Percentiles rank a stretch among this genome's conserved stretches.
phyloP scores from a whole-genome alignment of 2,113 vertebrate genomes.

The Ceratotherium simum region DNA sequence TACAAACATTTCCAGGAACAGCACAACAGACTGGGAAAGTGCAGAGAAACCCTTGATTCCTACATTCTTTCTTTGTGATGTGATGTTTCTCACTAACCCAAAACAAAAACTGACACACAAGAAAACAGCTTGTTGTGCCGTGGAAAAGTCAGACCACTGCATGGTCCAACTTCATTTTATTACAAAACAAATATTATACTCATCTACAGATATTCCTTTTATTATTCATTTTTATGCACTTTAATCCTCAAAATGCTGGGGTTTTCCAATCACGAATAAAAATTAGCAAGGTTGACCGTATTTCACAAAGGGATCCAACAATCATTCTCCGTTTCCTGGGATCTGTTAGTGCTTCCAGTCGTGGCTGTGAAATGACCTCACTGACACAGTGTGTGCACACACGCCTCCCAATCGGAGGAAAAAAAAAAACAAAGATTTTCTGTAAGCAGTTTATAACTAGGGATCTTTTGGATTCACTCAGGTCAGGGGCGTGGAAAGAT shows the following conservation, averaged over 20 bases:
- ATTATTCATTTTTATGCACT: background rate
- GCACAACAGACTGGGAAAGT: slow-evolving; percentile 23
- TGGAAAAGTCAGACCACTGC: background rate
- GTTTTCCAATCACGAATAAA: background rate
- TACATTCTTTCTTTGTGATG: slow-evolving; percentile 63
- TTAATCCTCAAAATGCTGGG: background rate
- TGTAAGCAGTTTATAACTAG: background rate
- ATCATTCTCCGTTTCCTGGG: background rate
- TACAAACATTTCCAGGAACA: slow-evolving; percentile 40
- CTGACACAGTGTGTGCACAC: background rate
- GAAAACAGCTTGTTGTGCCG: background rate
- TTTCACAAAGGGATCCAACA: background rate
- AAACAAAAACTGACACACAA: slow-evolving; percentile 39
- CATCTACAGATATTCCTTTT: background rate
- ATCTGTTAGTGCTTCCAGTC: background rate
- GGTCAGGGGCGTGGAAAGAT: background rate
- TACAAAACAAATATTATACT: background rate
- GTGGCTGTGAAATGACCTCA: background rate
- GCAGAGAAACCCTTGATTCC: background rate
- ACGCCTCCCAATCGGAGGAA: background rate
- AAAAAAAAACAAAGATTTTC: background rate
- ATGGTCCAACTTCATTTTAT: background rate
- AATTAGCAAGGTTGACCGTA: background rate
- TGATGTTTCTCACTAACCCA: slow-evolving; percentile 32
- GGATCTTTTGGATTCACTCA: background rate